Evolutionary conservation across 2,888 invertebrate genomes (phyloP).

Genomic region (Eupithecia abbreviata): DNA sequence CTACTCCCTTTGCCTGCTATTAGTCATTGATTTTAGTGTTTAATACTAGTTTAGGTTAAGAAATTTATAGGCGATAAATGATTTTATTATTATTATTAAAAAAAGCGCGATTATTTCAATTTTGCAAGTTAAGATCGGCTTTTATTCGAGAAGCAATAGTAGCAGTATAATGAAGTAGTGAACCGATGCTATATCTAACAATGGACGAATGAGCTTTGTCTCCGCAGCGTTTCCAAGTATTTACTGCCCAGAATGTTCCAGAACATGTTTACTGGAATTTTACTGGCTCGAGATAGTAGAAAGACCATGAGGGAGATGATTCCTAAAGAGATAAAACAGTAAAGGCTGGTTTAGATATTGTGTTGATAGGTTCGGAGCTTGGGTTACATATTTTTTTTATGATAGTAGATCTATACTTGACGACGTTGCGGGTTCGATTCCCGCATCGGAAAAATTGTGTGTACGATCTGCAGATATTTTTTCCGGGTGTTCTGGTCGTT

Average conservation of each 20-base stretch:
- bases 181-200: conserved; percentile 27
- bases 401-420: too few relatives aligned
- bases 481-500: too few relatives aligned
- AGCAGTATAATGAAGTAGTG: conserved; percentile 10
- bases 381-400: too few relatives aligned
- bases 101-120: neutral
- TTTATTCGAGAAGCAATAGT: conserved; percentile 11
- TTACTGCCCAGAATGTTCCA: conserved; percentile 15
- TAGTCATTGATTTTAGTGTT: too few relatives aligned
- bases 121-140: conserved; percentile 5
- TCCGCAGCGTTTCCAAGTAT: conserved; percentile 20
- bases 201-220: conserved; percentile 28
- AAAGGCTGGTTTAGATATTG: neutral
- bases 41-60: too few relatives aligned
- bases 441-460: too few relatives aligned
- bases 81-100: too few relatives aligned
- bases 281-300: neutral
- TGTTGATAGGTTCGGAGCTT: too few relatives aligned
- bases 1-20: too few relatives aligned
- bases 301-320: neutral
- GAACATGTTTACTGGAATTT: conserved; percentile 22
- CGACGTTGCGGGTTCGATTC: too few relatives aligned
- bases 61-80: too few relatives aligned
- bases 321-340: neutral
- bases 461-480: too few relatives aligned